Conservation (phyloP, 2,888 invertebrate species). For the Mythimna loreyi region DNA sequence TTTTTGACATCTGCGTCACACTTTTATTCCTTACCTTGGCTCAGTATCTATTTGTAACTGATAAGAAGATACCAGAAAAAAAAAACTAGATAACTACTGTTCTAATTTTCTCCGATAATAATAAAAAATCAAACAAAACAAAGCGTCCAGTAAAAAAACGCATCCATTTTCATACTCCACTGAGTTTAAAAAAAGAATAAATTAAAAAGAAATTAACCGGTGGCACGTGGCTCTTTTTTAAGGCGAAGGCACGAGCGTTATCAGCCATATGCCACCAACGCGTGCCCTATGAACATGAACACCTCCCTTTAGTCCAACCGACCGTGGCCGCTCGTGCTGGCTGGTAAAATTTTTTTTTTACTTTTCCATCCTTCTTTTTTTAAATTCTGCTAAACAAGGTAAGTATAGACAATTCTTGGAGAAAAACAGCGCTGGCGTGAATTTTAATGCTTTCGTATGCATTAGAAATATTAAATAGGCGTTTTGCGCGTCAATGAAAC, state of each 20-base stretch:
- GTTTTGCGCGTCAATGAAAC: conserved; percentile 60
- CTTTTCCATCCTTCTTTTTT: conserved; percentile 33
- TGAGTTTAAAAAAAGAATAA: conserved; percentile 62
- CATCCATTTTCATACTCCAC: conserved; percentile 43
- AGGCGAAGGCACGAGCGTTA: conserved; percentile 72
- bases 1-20: conserved; percentile 23
- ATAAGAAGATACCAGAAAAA: neutral
- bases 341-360: conserved; percentile 35
- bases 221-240: conserved; percentile 81
- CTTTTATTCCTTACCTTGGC: neutral
- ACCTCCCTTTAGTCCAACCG: conserved; percentile 68
- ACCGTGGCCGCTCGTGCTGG: conserved; percentile 69
- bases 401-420: conserved; percentile 51
- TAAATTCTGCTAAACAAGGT: conserved; percentile 43
- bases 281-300: conserved; percentile 77
- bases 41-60: conserved; percentile 1
- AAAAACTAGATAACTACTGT: neutral
- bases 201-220: conserved; percentile 68
- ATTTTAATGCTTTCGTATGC: conserved; percentile 55
- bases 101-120: conserved; percentile 7
- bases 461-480: conserved; percentile 56
- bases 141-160: conserved; percentile 9
- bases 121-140: conserved; percentile 12
- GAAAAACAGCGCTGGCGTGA: conserved; percentile 54
- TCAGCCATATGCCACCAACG: conserved; percentile 87